Base-by-base conservation (phyloP, 2,113 vertebrate genomes). In the Paracanthobrama guichenoti region DNA sequence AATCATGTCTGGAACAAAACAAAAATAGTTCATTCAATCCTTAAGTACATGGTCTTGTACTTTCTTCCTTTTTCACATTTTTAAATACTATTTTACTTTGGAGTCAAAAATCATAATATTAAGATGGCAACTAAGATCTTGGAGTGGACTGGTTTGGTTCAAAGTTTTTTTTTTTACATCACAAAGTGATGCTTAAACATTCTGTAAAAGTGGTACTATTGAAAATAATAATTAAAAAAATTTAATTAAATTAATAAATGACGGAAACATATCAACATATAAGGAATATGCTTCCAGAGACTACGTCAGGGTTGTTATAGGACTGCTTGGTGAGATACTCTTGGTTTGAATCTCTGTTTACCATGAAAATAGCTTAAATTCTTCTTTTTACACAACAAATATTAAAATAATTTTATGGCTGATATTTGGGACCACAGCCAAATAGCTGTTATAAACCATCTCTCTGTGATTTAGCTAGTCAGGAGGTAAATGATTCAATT, bases 301-400 rank as follows among this genome's bases (percentile, higher is more conserved):
- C 16, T 20, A 76, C 12, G 55, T 76, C 2, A 55, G 35, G 74
- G 10, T 76, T 76, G 50, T n/a, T 22, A 67, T 35, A 20, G 8
- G 2, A 72, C 42, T 46, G 42, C 39, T 44, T 9, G 14, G 22
- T 26, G 55, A 59, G 16, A 18, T 26, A 46, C 18, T 7, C n/a
- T 79, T 79, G 44, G 57, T 79, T 62, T 44, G 4, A 60, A 78
- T 60, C 42, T 78, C n/a, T 42, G 55, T 78, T 16, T 60, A 42
- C 22, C 13, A 44, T 78, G 13, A n/a, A 42, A 78, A 44, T 44
- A 24, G 3, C 55, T 18, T 10, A 9, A 78, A 78, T 59, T 60
- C 20, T 24, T 44, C 13, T 59, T 60, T 60, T 60, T 44, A 26
- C 55, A 62, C n/a, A 10, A n/a, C 35, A 73, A 79, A 79, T 62